Evolutionary conservation across 1,140 invertebrate species (phyloP).

Genomic region (Lordiphosa collinella): DNA sequence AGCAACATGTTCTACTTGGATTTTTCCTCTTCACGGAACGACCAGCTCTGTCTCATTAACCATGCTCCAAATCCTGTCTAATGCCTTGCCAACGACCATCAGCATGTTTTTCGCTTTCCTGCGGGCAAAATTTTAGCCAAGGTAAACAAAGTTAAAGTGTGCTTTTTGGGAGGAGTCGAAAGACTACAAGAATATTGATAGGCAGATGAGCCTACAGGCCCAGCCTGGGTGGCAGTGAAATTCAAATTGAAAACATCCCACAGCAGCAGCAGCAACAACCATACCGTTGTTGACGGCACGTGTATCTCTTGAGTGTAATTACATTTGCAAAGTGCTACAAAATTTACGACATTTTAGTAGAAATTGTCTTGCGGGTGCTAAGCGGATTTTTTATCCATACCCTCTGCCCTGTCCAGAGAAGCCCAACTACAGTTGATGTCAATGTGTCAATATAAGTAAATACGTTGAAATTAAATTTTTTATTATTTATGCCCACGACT

Average conservation of each 20-base stretch:
- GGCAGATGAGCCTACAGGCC: slow-evolving; percentile 16
- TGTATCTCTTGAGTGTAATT: slow-evolving; percentile 75
- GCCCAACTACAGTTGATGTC: slow-evolving; percentile 44
- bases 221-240: slow-evolving; percentile 36
- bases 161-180: slow-evolving; percentile 8
- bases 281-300: slow-evolving; percentile 52
- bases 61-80: slow-evolving; percentile 38
- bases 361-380: slow-evolving; percentile 22
- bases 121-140: slow-evolving; percentile 23
- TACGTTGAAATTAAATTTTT: slow-evolving; percentile 62
- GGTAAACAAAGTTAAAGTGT: slow-evolving; percentile 54
- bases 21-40: slow-evolving; percentile 12
- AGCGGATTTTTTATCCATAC: slow-evolving; percentile 18
- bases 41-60: slow-evolving; percentile 49
- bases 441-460: slow-evolving; percentile 51
- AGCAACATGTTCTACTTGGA: slow-evolving; percentile 5
- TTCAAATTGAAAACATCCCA: slow-evolving; percentile 66
- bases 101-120: not conserved
- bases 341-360: slow-evolving; percentile 46
- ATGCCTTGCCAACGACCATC: slow-evolving; percentile 33
- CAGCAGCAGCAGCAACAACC: slow-evolving; percentile 10
- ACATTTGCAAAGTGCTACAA: slow-evolving; percentile 64
- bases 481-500: slow-evolving; percentile 55
- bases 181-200: slow-evolving; percentile 46
- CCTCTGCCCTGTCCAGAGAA: slow-evolving; percentile 15